Percentiles rank a stretch among this genome's conserved stretches.
Evolutionary conservation across 2,113 vertebrate species (phyloP).

Genomic region (Ptilonorhynchus violaceus): DNA sequence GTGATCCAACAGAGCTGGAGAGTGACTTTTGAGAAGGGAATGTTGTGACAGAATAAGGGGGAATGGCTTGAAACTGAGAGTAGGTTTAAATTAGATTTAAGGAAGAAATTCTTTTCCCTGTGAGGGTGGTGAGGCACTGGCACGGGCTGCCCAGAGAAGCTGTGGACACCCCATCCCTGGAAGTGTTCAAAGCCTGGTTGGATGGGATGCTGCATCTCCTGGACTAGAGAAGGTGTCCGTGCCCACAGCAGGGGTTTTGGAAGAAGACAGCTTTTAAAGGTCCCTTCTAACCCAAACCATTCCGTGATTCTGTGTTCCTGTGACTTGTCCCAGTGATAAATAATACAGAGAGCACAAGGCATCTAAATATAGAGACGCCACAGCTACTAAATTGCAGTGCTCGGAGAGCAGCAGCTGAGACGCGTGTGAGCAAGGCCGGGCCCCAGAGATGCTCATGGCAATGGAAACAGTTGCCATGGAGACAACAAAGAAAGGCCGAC

Average conservation of each 20-base stretch:
- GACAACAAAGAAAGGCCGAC: slow-evolving; percentile 75
- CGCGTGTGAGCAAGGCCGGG: slow-evolving; percentile 69
- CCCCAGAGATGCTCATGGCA: slow-evolving; percentile 80
- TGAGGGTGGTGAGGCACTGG: not conserved
- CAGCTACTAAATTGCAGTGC: slow-evolving; percentile 61
- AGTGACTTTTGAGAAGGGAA: not conserved
- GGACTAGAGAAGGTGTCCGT: not conserved
- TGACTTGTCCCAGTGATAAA: not conserved
- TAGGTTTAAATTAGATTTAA: not conserved
- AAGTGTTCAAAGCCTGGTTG: not conserved
- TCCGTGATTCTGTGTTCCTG: not conserved
- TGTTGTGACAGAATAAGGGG: not conserved
- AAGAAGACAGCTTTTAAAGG: not conserved
- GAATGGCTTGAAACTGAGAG: not conserved
- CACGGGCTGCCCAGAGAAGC: not conserved
- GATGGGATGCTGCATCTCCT: not conserved
- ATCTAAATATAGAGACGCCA: not conserved
- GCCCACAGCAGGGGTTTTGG: not conserved
- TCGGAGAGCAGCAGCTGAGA: slow-evolving; percentile 69
- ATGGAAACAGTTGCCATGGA: slow-evolving; percentile 84
- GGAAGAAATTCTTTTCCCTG: not conserved
- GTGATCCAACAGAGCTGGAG: not conserved
- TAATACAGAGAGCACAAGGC: not conserved
- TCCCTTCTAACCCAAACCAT: not conserved
- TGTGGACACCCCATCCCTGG: not conserved